These are phyloP conservation scores for Crypturellus tataupa DNA, from an alignment of 2,797 vertebrate species.

Conservation along the genomic window DNA sequence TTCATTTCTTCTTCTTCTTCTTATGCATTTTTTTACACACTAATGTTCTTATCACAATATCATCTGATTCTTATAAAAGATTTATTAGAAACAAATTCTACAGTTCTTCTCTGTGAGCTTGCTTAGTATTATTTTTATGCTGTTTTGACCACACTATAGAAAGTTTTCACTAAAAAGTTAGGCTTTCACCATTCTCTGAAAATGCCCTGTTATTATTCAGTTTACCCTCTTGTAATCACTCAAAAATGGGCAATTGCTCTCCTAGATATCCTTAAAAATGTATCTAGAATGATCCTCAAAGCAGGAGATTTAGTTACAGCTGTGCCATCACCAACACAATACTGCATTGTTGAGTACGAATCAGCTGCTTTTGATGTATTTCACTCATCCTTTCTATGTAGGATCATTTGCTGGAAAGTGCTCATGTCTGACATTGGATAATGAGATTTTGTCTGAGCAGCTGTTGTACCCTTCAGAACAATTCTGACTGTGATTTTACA, in stretches of 20 bases:
- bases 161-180: neutral
- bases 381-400: neutral
- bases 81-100: neutral
- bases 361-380: neutral
- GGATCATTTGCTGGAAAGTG: neutral
- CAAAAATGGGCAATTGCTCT: neutral
- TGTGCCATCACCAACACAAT: rapidly evolving
- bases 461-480: neutral
- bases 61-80: neutral
- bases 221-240: neutral
- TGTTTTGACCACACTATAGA: neutral
- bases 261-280: neutral
- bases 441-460: neutral
- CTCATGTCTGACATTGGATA: neutral
- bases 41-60: neutral
- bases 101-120: neutral
- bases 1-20: neutral
- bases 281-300: neutral
- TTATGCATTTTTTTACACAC: neutral
- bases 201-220: neutral
- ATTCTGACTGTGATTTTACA: neutral
- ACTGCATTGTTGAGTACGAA: neutral
- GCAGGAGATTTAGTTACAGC: neutral
- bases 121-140: neutral
- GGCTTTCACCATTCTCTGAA: neutral